Evolutionary conservation across 2,888 invertebrate genomes (phyloP), one percentile per base, ranked within the genome.

Genomic region (Selenia dentaria): DNA sequence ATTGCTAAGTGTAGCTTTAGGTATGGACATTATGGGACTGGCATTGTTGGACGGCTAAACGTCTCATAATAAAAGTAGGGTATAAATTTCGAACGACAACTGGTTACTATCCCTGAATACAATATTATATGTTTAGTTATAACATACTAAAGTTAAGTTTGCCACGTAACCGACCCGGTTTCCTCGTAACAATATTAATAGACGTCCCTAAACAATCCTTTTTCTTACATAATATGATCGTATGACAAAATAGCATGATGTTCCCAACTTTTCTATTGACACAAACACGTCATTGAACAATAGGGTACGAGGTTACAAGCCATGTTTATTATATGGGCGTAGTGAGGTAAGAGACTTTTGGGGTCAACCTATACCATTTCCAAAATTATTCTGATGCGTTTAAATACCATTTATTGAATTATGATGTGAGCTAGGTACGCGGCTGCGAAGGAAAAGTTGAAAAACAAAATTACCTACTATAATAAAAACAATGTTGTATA

Each of bases 231-330:
- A 47, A 49, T 51, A 28, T 50, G 46, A 41, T 44, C 42, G 49
- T 49, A 53, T 48, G 47, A 42, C 37, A 55, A 54, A 55, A 51
- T 55, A 55, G 48, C 45, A 49, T 50, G 49, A 49, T 49, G 41
- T 47, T 51, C 37, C 38, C 38, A 51, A 51, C 45, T 51, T 51
- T 41, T 45, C 45, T 51, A 52, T 39, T 53, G 46, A 55, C 47
- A 59, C 51, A 49, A 50, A 59, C 51, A 36, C 54, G 45, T 31
- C 35, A 54, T 34, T 37, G 48, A 51, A 58, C 57, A 55, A 55
- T 54, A 54, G 48, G 56, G 36, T 51, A 62, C 57, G 59, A 60
- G 61, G 64, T 66, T 66, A 68, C 53, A 59, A 59, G 63, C 42
- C 54, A 54, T 51, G 52, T 52, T 52, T 55, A 51, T 60, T 56